A percentile compares a stretch with the other conserved stretches of the same genome.
These are phyloP conservation scores for Gasterosteus aculeatus DNA, from an alignment of 2,113 vertebrate genomes.

Conservation along the genomic window DNA sequence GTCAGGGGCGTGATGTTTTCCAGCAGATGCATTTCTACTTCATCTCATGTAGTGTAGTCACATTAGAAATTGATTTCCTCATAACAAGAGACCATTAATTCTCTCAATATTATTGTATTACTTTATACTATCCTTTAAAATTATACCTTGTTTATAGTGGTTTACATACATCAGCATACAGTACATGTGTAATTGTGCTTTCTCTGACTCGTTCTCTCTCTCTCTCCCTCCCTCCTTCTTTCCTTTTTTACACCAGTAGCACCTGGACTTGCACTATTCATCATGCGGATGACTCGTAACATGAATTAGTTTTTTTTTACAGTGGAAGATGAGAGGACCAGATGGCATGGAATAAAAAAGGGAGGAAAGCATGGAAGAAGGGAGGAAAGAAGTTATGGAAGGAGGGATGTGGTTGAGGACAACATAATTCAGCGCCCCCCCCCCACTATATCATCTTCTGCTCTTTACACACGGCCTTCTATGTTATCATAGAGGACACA, in stretches of 20 bases:
- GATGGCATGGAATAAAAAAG: slow-evolving; percentile 95
- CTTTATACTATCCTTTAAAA: slow-evolving; percentile 48
- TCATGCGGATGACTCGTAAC: slow-evolving; percentile 98
- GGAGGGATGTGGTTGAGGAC: slow-evolving; percentile 57
- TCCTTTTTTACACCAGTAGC: slow-evolving; percentile 85
- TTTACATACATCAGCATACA: slow-evolving; percentile 71
- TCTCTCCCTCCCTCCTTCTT: slow-evolving; percentile 51
- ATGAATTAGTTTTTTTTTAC: slow-evolving; percentile 99
- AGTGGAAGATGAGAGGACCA: slow-evolving; percentile 94
- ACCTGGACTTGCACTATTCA: slow-evolving; percentile 98
- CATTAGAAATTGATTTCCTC: not conserved
- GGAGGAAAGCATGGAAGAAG: slow-evolving; percentile 60
- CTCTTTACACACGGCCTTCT: slow-evolving; percentile 54
- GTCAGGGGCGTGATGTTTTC: not conserved
- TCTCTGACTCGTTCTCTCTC: slow-evolving; percentile 55
- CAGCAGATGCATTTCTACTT: not conserved
- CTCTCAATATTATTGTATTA: not conserved
- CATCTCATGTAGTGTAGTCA: not conserved
- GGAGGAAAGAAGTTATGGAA: slow-evolving; percentile 65
- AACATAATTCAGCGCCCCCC: slow-evolving; percentile 63
- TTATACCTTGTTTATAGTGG: slow-evolving; percentile 72
- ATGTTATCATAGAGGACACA: slow-evolving; percentile 79
- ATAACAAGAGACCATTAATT: slow-evolving; percentile 7
- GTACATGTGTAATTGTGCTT: slow-evolving; percentile 76
- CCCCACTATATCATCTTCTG: slow-evolving; percentile 39